These are phyloP conservation scores for Elysia chlorotica DNA, from an alignment of 1,140 invertebrate genomes.

Conservation along the genomic window DNA sequence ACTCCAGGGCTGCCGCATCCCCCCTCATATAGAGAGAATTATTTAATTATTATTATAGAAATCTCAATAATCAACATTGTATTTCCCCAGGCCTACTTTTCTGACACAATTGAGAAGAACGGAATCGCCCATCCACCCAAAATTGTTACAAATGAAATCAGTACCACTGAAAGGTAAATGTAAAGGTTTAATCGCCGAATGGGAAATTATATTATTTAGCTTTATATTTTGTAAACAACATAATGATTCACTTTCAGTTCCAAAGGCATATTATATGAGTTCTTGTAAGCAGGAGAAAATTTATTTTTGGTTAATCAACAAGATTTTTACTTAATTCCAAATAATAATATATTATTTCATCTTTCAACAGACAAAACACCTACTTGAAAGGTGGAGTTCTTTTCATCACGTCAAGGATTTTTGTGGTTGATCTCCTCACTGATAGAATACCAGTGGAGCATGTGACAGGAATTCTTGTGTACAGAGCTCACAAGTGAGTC, in stretches of 20 bases:
- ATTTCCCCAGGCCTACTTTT: conserved; percentile 72
- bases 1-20: too few relatives aligned
- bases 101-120: conserved; percentile 72
- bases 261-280: too few relatives aligned
- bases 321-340: too few relatives aligned
- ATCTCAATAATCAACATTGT: not conserved
- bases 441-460: conserved; percentile 86
- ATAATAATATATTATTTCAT: too few relatives aligned
- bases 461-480: conserved; percentile 86
- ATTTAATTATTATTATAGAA: too few relatives aligned
- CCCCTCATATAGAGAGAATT: too few relatives aligned
- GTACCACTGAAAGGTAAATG: conserved; percentile 74
- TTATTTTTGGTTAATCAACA: conserved; percentile 4
- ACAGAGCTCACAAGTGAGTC: conserved; percentile 81
- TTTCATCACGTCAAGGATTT: conserved; percentile 86
- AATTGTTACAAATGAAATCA: conserved; percentile 73
- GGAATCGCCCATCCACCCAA: conserved; percentile 66
- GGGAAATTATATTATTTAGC: too few relatives aligned
- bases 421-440: conserved; percentile 96
- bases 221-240: too few relatives aligned
- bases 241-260: too few relatives aligned
- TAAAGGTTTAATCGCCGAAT: too few relatives aligned
- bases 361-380: conserved; percentile 63
- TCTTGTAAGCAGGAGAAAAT: too few relatives aligned
- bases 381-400: conserved; percentile 93